phyloP scores from a whole-genome alignment of 1,140 invertebrate genomes.

The Lasioglossum baleicum region DNA sequence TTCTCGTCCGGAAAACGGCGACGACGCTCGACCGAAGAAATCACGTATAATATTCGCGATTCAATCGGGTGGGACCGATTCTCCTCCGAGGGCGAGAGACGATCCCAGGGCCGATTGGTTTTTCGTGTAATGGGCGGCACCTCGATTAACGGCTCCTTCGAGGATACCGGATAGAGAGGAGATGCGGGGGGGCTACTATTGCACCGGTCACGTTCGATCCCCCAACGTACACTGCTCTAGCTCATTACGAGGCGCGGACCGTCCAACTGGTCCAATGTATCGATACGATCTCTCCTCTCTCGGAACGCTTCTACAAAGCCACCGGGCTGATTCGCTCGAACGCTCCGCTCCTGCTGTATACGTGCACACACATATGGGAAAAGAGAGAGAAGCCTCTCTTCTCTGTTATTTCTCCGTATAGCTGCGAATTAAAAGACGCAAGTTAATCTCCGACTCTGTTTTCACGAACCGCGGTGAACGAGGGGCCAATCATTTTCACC shows the following conservation, averaged over 20 bases:
- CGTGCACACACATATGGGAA: too few relatives aligned
- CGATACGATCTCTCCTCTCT: slow-evolving; percentile 30
- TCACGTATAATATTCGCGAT: slow-evolving; percentile 27
- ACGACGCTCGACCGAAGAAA: not conserved
- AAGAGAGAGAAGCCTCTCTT: too few relatives aligned
- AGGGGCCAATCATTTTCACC: not conserved
- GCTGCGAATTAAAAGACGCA: slow-evolving; percentile 2
- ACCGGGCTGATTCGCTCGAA: not conserved
- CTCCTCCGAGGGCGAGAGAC: slow-evolving; percentile 11
- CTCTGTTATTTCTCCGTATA: too few relatives aligned
- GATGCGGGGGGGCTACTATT: slow-evolving; percentile 16
- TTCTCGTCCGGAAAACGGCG: too few relatives aligned
- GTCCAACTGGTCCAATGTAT: slow-evolving; percentile 21
- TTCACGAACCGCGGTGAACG: slow-evolving; percentile 3
- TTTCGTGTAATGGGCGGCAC: slow-evolving; percentile 39
- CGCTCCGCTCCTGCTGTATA: not conserved
- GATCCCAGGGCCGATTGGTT: slow-evolving; percentile 15
- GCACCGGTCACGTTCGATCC: slow-evolving; percentile 55
- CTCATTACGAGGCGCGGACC: slow-evolving; percentile 43
- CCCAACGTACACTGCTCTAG: slow-evolving; percentile 28
- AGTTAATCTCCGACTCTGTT: slow-evolving; percentile 8
- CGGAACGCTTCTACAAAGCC: slow-evolving; percentile 3
- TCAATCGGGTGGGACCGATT: slow-evolving; percentile 6
- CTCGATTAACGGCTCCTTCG: slow-evolving; percentile 48
- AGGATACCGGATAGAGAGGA: slow-evolving; percentile 21